phyloP scores from a whole-genome alignment of 1,140 invertebrate species.

The Prorops nasuta region DNA sequence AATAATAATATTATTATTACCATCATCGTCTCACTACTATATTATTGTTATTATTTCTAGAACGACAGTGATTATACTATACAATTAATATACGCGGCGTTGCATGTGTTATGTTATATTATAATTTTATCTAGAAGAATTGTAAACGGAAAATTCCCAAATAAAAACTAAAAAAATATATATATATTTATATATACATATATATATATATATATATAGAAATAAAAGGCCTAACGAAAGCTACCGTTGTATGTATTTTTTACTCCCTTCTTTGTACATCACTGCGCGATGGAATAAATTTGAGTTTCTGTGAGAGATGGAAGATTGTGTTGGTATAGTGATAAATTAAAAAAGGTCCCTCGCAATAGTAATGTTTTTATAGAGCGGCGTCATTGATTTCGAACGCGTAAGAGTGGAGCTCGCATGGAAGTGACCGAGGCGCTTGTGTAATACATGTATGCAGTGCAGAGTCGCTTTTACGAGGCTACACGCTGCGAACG shows the following conservation, averaged over 20 bases:
- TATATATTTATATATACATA: neutral
- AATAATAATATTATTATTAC: too few relatives aligned
- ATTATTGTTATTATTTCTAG: neutral
- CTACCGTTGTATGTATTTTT: neutral
- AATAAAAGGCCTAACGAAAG: neutral
- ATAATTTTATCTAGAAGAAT: neutral
- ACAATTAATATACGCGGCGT: neutral
- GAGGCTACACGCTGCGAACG: too few relatives aligned
- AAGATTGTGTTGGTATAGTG: neutral
- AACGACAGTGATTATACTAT: conserved; percentile 8
- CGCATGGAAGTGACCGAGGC: too few relatives aligned
- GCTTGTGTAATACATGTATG: too few relatives aligned
- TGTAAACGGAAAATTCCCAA: neutral
- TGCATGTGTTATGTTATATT: neutral
- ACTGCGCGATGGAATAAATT: neutral
- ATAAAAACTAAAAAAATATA: neutral
- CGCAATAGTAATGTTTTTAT: too few relatives aligned
- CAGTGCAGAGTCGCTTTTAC: too few relatives aligned
- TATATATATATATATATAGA: neutral
- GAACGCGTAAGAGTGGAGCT: too few relatives aligned
- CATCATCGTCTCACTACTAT: too few relatives aligned
- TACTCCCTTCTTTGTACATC: neutral
- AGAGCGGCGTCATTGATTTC: too few relatives aligned
- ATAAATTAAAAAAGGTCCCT: neutral
- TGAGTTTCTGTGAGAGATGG: neutral